These are phyloP conservation scores for Cercopithecus hamlyni DNA, from an alignment of 2,797 vertebrate species.

Conservation along the genomic window DNA sequence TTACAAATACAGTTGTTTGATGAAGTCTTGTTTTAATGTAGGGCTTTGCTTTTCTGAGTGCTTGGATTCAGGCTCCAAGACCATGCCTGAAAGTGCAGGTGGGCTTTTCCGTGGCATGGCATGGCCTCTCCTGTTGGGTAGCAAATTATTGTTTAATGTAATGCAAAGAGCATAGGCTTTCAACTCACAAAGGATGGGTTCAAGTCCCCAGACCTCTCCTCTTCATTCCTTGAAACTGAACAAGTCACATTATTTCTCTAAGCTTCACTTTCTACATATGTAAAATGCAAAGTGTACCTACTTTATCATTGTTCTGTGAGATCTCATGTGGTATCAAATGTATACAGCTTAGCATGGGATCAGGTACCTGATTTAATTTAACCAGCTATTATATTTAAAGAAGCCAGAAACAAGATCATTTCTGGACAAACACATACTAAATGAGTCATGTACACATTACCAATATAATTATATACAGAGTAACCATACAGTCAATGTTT, in stretches of 20 bases:
- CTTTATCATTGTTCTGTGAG: neutral
- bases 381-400: neutral
- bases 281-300: neutral
- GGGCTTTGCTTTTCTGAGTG: neutral
- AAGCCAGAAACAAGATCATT: constrained; percentile 5
- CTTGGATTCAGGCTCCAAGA: neutral
- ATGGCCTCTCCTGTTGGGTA: neutral
- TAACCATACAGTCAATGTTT: constrained; percentile 18
- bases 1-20: neutral
- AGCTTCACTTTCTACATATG: neutral
- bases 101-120: neutral
- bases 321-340: neutral
- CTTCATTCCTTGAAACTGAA: neutral
- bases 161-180: neutral
- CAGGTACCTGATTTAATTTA: neutral
- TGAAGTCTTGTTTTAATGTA: neutral
- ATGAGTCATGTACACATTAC: neutral
- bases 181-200: fast-evolving
- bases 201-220: neutral
- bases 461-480: neutral
- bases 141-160: neutral
- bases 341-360: neutral
- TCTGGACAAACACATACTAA: neutral
- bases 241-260: neutral
- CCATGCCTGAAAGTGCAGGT: neutral